Base-by-base conservation (phyloP, 2,113 vertebrate genomes). In the Felis catus region DNA sequence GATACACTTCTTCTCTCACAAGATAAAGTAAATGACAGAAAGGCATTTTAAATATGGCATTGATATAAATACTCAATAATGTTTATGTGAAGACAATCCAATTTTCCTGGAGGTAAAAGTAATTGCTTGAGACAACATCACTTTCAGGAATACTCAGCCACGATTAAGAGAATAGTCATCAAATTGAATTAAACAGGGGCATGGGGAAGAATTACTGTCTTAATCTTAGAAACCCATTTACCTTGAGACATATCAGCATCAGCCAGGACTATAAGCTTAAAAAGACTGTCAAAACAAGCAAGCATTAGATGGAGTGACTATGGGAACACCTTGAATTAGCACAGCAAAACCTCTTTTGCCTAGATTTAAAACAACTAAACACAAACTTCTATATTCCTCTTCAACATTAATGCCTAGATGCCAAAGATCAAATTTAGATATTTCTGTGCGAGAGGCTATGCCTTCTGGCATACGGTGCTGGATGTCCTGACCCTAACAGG, bases 141-240 rank as follows among this genome's bases (percentile, higher is more conserved):
- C 66, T 91, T 97, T 76, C n/a, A 94, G 73, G 23, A 97, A 93
- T 92, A 73, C 13, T 97, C 65, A 83, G 51, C 29, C 70, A 68
- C 1, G 1, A 91, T 92, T 95, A 85, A 90, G 78, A 94, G 94
- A 95, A 91, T 1, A 84, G 41, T 55, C 45, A 85, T 51, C 39
- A 76, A 65, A 45, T 63, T 89, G 48, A 82, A 93, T n/a, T 82
- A 95, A 95, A 68, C 10, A 94, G 65, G 23, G 18, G 13, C 6
- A 71, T n/a, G 16, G 23, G n/a, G 53, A 97, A 95, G 65, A 94
- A 94, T 58, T 79, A 66, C 45, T 53, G 2, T 87, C 84, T 73
- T 87, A 81, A 96, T 41, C 45, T 66, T 82, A 94, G 66, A 82
- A 86, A 97, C 70, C 93, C 23, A 73, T 91, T 93, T 95, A 89